These are phyloP conservation scores for Porphyrio hochstetteri DNA, from an alignment of 2,113 vertebrate genomes.

Conservation along the genomic window DNA sequence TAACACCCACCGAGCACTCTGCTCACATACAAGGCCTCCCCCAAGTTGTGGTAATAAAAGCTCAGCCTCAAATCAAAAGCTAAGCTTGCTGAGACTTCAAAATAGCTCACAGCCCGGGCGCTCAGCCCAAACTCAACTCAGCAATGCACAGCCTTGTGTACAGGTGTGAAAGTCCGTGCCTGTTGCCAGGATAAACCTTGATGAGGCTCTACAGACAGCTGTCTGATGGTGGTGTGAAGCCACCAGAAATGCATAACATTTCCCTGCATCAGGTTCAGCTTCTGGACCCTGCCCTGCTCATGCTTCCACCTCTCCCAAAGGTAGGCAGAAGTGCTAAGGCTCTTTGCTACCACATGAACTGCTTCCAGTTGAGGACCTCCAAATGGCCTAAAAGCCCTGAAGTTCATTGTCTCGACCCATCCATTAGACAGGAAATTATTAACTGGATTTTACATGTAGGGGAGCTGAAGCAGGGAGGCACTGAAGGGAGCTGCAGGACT, in stretches of 20 bases:
- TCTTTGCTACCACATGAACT: background rate
- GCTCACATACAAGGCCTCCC: background rate
- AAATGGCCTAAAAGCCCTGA: background rate
- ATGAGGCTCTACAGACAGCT: background rate
- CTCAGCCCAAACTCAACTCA: background rate
- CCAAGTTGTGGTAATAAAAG: background rate
- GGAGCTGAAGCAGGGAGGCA: background rate
- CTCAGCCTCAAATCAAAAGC: background rate
- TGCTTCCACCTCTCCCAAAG: background rate
- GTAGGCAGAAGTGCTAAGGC: background rate
- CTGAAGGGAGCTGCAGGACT: background rate
- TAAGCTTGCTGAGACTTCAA: slow-evolving; percentile 28
- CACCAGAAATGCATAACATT: background rate
- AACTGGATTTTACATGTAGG: fast-evolving
- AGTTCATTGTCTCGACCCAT: background rate
- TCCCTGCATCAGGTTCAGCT: background rate
- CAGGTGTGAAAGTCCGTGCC: background rate
- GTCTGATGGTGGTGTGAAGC: background rate
- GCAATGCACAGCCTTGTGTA: background rate
- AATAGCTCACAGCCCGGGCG: background rate
- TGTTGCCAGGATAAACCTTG: background rate
- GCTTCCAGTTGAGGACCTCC: background rate
- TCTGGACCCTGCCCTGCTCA: background rate
- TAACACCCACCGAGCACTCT: background rate
- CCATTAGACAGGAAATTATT: background rate